phyloP scores from a whole-genome alignment of 2,113 vertebrate genomes.

The Ictidomys tridecemlineatus region DNA sequence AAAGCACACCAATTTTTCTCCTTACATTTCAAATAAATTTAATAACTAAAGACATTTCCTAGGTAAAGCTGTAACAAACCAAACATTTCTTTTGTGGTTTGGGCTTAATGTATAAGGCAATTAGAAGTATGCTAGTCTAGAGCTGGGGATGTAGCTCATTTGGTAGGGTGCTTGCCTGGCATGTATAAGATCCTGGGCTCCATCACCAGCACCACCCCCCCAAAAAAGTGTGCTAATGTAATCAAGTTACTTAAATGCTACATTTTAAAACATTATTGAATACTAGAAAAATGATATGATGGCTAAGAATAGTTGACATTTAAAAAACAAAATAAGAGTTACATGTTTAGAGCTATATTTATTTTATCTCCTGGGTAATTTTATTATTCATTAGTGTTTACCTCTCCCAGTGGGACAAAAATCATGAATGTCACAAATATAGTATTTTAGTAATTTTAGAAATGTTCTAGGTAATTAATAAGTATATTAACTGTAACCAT shows the following conservation, averaged over 20 bases:
- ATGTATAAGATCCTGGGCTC: too few species aligned
- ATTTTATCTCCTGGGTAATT: slow-evolving; percentile 40
- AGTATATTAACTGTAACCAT: slow-evolving; percentile 40
- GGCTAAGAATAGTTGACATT: neutral
- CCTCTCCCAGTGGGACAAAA: slow-evolving; percentile 32
- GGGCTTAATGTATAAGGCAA: slow-evolving; percentile 27
- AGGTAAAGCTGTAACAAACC: neutral
- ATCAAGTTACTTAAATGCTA: slow-evolving; percentile 39
- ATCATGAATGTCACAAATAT: slow-evolving; percentile 12
- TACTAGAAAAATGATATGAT: slow-evolving; percentile 12
- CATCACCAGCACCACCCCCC: too few species aligned
- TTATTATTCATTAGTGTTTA: slow-evolving; percentile 53
- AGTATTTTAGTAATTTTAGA: slow-evolving; percentile 49
- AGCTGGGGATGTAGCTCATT: too few species aligned
- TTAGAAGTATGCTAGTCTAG: neutral
- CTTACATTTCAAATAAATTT: slow-evolving; percentile 21
- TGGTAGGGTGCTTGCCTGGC: too few species aligned
- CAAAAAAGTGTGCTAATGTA: neutral
- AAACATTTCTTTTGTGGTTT: slow-evolving; percentile 30
- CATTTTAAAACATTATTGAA: slow-evolving; percentile 66
- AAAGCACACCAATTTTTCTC: slow-evolving; percentile 13
- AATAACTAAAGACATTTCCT: slow-evolving; percentile 26
- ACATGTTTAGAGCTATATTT: slow-evolving; percentile 42
- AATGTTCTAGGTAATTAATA: slow-evolving; percentile 62
- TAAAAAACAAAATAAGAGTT: neutral